Evolutionary conservation across 2,888 invertebrate species (phyloP), one percentile per base, ranked within the genome.

Genomic region (Dynastes hyllus): DNA sequence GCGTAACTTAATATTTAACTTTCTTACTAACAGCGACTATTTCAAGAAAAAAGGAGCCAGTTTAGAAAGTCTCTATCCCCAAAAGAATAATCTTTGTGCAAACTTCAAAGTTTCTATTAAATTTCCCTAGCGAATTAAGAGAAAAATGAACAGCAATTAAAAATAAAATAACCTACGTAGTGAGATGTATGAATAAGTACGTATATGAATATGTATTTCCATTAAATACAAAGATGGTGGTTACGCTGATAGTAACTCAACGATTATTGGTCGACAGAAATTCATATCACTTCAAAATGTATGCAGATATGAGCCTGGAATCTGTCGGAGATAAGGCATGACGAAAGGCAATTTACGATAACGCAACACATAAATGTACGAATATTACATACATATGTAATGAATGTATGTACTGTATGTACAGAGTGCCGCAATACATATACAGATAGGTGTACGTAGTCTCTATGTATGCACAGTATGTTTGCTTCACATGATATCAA

Each of bases 201-300:
- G 45, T 1, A 8, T 11, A 45, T 45, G 45, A 45, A 45, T 45
- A 45, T 63, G 61, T 61, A 61, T 61, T 63, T 32, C 11, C 63
- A 32, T 63, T 29, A 27, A 50, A 45, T 11, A 51, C 40, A 76
- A 76, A 67, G 76, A 67, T 67, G 76, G 76, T 63, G 67, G 50
- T 66, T n/a, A 16, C 66, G 27, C 67, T 76, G 66, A 76, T 76
- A 76, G 50, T 67, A 55, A 16, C 40, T 66, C 6, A 2, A 55
- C 37, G 55, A 9, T 76, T 66, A 76, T 76, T 76, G 76, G 76
- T 66, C 29, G 32, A 76, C 66, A 40, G 40, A 66, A 51, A 51
- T 32, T 73, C 58, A 58, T 73, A 58, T 73, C 73, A 61, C 11
- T 58, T 58, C 40, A 40, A 71, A 55, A 73, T 58, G 58, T 73